A percentile compares a stretch with the other conserved stretches of the same genome.
phyloP scores from a whole-genome alignment of 2,888 invertebrate genomes.

The Mesorhabditis spiculigera region DNA sequence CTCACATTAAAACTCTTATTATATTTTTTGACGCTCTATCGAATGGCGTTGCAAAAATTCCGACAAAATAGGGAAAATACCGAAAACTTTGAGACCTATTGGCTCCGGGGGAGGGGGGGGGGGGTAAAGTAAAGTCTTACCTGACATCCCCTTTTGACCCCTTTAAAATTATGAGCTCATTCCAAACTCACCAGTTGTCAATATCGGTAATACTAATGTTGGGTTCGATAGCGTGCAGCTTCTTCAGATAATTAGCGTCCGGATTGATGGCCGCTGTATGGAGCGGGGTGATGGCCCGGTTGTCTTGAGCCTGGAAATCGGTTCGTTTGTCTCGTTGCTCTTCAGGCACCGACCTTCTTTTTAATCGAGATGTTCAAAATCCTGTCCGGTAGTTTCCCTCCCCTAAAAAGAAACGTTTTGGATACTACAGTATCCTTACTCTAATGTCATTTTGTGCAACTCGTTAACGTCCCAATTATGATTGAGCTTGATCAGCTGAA shows the following conservation, averaged over 20 bases:
- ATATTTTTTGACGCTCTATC: too few relatives aligned
- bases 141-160: too few relatives aligned
- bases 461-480: slow-evolving; percentile 55
- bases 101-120: too few relatives aligned
- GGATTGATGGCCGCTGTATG: slow-evolving; percentile 66
- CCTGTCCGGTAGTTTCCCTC: slow-evolving; percentile 55
- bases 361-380: slow-evolving; percentile 59
- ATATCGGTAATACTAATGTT: slow-evolving; percentile 62
- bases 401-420: slow-evolving; percentile 9
- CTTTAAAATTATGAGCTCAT: too few relatives aligned
- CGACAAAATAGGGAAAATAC: too few relatives aligned
- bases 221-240: slow-evolving; percentile 60
- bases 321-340: too few relatives aligned
- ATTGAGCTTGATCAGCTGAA: slow-evolving; percentile 19
- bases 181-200: slow-evolving; percentile 57
- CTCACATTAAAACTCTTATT: too few relatives aligned
- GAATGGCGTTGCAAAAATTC: too few relatives aligned
- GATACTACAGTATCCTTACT: slow-evolving; percentile 12
- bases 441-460: slow-evolving; percentile 58
- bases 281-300: slow-evolving; percentile 62
- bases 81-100: too few relatives aligned
- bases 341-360: slow-evolving; percentile 52
- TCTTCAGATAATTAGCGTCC: slow-evolving; percentile 57
- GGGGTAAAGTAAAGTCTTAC: too few relatives aligned
- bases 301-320: slow-evolving; percentile 37